phyloP scores from a whole-genome alignment of 2,888 invertebrate genomes.

The Cheilosia grossa region DNA sequence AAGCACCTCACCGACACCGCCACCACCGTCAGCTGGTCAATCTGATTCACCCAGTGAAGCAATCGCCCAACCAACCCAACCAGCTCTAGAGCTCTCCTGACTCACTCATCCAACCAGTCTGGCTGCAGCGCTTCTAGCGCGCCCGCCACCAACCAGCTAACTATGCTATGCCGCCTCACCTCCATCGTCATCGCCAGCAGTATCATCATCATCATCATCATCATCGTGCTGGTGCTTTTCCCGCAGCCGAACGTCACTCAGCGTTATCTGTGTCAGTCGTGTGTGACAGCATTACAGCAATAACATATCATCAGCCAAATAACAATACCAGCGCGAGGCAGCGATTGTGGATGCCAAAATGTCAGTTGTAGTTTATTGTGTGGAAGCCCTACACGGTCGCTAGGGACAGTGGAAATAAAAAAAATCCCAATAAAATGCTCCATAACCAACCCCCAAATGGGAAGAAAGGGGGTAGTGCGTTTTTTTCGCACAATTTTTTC shows the following conservation, averaged over 20 bases:
- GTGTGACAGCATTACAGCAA: conserved; percentile 48
- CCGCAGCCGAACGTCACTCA: conserved; percentile 5
- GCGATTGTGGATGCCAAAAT: conserved; percentile 57
- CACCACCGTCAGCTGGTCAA: conserved; percentile 59
- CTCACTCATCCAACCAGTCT: conserved; percentile 54
- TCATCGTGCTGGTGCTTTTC: conserved; percentile 27
- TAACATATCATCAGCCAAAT: conserved; percentile 18
- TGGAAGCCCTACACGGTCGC: conserved; percentile 42
- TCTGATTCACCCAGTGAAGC: conserved; percentile 62
- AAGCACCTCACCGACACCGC: conserved; percentile 43
- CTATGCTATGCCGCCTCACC: conserved; percentile 46
- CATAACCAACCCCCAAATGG: not conserved
- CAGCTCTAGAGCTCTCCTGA: conserved; percentile 60
- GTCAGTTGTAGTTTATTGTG: conserved; percentile 54
- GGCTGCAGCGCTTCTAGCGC: conserved; percentile 57
- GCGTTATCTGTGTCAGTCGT: conserved; percentile 66
- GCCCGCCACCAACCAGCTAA: conserved; percentile 40
- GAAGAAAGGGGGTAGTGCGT: too few species aligned
- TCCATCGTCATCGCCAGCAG: conserved; percentile 32
- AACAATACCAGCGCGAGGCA: conserved; percentile 18
- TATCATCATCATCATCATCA: conserved; percentile 8
- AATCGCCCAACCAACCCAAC: conserved; percentile 57
- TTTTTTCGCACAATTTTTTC: too few species aligned
- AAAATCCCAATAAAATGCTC: conserved; percentile 2
- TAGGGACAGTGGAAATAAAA: conserved; percentile 17